Evolutionary conservation across 2,113 vertebrate genomes (phyloP), one percentile per base, ranked within the genome.

Genomic region (Siniperca chuatsi): DNA sequence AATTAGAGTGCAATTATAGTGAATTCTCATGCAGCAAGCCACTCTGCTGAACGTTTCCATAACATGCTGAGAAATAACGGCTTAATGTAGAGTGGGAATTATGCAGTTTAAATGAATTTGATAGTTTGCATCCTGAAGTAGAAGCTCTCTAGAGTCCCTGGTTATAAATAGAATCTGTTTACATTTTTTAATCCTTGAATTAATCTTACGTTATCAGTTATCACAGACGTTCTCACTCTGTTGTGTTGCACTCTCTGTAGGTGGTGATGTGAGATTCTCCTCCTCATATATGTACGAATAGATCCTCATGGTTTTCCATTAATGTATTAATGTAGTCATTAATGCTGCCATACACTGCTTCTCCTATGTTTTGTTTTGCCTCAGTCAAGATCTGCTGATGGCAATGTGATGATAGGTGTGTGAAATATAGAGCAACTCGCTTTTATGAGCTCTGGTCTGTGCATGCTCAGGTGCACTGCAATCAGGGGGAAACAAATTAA

Each of bases 1-100:
- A 95, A 95, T 95, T 93, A 93, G 82, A 84, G 77, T 8, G 44
- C 82, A 86, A 90, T 90, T 90, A 90, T 66, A 25, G 83, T n/a
- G 57, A 78, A 70, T 78, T 83, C 64, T 87, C 37, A 85, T 75
- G 82, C 78, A 87, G 81, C 80, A 77, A 77, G 67, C 52, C 60
- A 33, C 58, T 80, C 78, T 85, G 61, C 73, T 79, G 70, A 90
- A 66, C 5, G n/a, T 76, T 85, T 87, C 68, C 61, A 78, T 75
- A 52, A 76, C 75, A 82, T 76, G 71, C 86, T 65, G 74, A 72
- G 72, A 82, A 86, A 86, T 81, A 81, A 85, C 8, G 48, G 62
- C 67, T 83, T 23, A 55, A 62, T 75, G 40, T 5, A 66, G 74
- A 58, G 46, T 55, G 68, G 68, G 57, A 91, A 82, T 85, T 73